phyloP scores from a whole-genome alignment of 2,797 vertebrate genomes.

The Acipenser oxyrinchus region DNA sequence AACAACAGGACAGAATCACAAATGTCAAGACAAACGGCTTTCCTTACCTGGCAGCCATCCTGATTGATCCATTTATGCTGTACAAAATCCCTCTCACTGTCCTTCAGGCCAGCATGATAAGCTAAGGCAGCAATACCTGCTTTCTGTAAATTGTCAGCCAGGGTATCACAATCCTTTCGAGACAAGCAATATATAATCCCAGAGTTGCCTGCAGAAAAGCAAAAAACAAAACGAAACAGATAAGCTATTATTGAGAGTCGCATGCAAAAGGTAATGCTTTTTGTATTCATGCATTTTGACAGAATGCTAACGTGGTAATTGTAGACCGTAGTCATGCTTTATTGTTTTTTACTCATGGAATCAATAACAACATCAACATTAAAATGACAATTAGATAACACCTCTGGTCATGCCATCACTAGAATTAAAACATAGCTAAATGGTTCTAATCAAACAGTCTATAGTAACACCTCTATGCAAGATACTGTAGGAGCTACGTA shows the following conservation, averaged over 20 bases:
- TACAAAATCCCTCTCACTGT: conserved; percentile 75
- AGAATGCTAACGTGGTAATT: not conserved
- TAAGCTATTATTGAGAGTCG: not conserved
- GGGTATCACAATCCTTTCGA: conserved; percentile 80
- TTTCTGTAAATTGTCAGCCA: conserved; percentile 71
- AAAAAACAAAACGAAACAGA: not conserved
- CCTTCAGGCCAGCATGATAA: conserved; percentile 84
- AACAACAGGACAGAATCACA: not conserved
- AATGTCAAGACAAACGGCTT: not conserved
- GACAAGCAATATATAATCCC: conserved; percentile 96
- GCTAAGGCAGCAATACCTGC: conserved; percentile 75
- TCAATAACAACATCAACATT: too few relatives aligned
- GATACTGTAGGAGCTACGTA: conserved; percentile 44
- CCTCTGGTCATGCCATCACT: too few relatives aligned
- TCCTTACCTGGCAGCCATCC: conserved; percentile 85
- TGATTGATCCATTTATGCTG: conserved; percentile 96
- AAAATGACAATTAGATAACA: too few relatives aligned
- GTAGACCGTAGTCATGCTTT: not conserved
- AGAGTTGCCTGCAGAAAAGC: conserved; percentile 71
- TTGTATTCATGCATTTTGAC: not conserved
- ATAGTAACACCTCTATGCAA: not conserved
- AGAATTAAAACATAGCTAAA: too few relatives aligned
- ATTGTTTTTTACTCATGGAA: too few relatives aligned
- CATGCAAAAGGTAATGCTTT: not conserved
- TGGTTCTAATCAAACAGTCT: too few relatives aligned